Evolutionary conservation across 1,140 invertebrate species (phyloP).

Genomic region (Drosophila novamexicana): DNA sequence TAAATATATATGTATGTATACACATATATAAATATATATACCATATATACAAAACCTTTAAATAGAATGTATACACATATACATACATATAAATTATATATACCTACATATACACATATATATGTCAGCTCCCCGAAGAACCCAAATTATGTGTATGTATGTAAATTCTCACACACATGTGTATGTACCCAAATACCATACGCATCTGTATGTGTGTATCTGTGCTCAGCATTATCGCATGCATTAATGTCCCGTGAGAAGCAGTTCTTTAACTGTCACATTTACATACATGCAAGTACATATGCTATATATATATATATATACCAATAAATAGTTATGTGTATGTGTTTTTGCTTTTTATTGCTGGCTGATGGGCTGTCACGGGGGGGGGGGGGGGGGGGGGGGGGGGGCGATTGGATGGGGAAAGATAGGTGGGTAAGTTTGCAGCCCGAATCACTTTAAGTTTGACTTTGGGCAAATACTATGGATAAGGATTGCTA

Average conservation of each 20-base stretch:
- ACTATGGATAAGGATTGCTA: neutral
- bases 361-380: neutral
- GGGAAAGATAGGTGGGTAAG: neutral
- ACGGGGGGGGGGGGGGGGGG: too few species aligned
- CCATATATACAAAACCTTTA: constrained; percentile 20
- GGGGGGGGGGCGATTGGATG: too few species aligned
- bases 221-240: constrained; percentile 11
- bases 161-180: constrained; percentile 13
- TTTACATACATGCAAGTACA: constrained; percentile 35
- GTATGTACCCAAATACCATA: neutral
- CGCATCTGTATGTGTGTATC: constrained; percentile 10
- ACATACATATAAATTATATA: constrained; percentile 11
- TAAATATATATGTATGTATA: neutral
- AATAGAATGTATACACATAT: constrained; percentile 28
- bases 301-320: constrained; percentile 49
- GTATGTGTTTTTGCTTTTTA: constrained; percentile 42
- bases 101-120: neutral
- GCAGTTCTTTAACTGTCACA: constrained; percentile 8
- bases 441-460: neutral
- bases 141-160: constrained; percentile 21
- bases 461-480: too few species aligned
- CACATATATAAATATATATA: constrained; percentile 11
- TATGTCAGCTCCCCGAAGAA: neutral
- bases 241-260: constrained; percentile 1
- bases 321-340: constrained; percentile 74